A percentile compares a stretch with the other conserved stretches of the same genome.
Conservation (phyloP, 1,140 invertebrate genomes). For the Chionoecetes opilio region DNA sequence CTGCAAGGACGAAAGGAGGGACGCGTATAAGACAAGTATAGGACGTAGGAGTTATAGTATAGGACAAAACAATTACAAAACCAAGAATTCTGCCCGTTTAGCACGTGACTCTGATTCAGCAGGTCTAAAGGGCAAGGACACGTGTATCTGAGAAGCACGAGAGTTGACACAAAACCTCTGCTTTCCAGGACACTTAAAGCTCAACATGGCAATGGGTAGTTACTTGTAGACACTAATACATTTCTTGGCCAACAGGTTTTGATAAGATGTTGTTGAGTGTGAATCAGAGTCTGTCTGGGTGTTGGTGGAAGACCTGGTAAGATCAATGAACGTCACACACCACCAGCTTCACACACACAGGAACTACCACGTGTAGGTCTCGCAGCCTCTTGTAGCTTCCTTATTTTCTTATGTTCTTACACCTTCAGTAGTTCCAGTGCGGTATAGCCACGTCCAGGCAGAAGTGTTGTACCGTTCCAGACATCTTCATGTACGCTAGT, state of each 20-base stretch:
- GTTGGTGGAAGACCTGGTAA: slow-evolving; percentile 54
- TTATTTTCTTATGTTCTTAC: too few relatives aligned
- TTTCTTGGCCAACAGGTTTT: neutral
- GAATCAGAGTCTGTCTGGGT: slow-evolving; percentile 35
- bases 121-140: neutral
- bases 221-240: neutral
- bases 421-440: neutral
- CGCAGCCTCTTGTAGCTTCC: too few relatives aligned
- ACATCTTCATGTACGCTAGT: slow-evolving; percentile 27
- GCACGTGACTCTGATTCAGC: slow-evolving; percentile 39
- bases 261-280: neutral
- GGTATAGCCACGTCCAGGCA: neutral
- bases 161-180: neutral
- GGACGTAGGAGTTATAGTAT: neutral
- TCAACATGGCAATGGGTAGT: too few relatives aligned
- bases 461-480: neutral
- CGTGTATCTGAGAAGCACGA: neutral
- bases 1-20: neutral
- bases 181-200: neutral
- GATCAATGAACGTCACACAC: neutral
- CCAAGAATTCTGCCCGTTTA: slow-evolving; percentile 42
- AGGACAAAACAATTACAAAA: neutral
- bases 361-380: too few relatives aligned
- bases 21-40: neutral
- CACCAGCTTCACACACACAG: slow-evolving; percentile 36